phyloP scores from a whole-genome alignment of 2,888 invertebrate genomes.

The Sinelater perroti region DNA sequence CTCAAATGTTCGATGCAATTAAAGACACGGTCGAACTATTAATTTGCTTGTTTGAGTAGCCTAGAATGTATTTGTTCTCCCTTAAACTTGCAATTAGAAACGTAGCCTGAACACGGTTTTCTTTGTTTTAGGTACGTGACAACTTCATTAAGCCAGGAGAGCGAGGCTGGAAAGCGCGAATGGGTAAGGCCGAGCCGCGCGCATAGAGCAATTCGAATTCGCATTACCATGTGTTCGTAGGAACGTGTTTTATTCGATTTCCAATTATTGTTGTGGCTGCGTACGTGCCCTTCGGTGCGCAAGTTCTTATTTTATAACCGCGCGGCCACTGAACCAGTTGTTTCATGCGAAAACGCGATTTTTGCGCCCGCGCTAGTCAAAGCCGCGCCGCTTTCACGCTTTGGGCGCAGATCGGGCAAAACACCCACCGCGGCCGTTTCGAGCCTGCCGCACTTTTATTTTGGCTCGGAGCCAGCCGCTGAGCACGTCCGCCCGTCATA shows the following conservation, averaged over 20 bases:
- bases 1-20: no score
- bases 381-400: conserved; percentile 17
- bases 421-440: conserved; percentile 18
- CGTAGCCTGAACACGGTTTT: neutral
- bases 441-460: neutral
- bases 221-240: conserved; percentile 24
- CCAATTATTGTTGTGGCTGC: conserved; percentile 34
- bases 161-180: conserved; percentile 22
- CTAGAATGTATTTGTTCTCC: no score
- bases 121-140: conserved; percentile 29
- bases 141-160: conserved; percentile 8
- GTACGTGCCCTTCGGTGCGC: conserved; percentile 29
- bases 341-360: conserved; percentile 32
- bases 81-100: no score
- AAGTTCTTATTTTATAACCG: conserved; percentile 26
- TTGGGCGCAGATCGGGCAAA: conserved; percentile 19
- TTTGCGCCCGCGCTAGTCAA: conserved; percentile 25
- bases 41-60: no score
- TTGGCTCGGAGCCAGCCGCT: no score
- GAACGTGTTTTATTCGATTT: conserved; percentile 35
- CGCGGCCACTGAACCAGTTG: conserved; percentile 27
- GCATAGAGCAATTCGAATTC: conserved; percentile 15
- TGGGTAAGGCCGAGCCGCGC: conserved; percentile 5
- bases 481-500: no score
- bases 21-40: no score